phyloP scores from a whole-genome alignment of 2,113 vertebrate genomes.

The Oceanites oceanicus region DNA sequence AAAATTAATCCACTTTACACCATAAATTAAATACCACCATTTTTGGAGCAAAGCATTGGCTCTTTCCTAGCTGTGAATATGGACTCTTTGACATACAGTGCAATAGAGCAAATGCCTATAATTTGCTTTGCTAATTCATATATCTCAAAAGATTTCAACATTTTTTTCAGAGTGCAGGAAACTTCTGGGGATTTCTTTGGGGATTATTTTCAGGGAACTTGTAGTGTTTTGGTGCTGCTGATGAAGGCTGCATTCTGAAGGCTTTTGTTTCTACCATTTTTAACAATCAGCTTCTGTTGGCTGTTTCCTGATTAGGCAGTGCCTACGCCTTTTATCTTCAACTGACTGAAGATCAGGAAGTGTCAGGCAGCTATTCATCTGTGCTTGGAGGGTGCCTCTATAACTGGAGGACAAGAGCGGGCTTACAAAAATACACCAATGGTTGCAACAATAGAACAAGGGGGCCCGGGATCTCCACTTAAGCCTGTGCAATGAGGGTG shows the following conservation, averaged over 20 bases:
- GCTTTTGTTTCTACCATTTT: neutral
- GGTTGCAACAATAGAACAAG: neutral
- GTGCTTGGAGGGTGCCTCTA: neutral
- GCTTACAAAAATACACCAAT: neutral
- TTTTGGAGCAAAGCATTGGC: neutral
- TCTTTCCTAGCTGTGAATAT: neutral
- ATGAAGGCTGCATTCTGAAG: neutral
- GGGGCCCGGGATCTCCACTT: rapidly evolving
- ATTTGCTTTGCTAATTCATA: neutral
- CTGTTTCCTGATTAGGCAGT: neutral
- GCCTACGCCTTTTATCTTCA: neutral
- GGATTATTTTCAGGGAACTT: neutral
- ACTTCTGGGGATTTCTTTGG: neutral
- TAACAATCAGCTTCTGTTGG: neutral
- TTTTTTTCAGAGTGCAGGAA: neutral
- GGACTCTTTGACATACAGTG: rapidly evolving
- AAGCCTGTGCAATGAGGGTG: neutral
- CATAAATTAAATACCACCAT: neutral
- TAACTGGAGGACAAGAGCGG: neutral
- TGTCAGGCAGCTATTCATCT: neutral
- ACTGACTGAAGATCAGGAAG: neutral
- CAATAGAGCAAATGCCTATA: neutral
- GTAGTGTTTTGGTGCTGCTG: neutral
- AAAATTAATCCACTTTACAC: neutral
- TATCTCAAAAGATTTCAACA: neutral